phyloP scores from a whole-genome alignment of 2,888 invertebrate genomes.

The Celastrina argiolus region DNA sequence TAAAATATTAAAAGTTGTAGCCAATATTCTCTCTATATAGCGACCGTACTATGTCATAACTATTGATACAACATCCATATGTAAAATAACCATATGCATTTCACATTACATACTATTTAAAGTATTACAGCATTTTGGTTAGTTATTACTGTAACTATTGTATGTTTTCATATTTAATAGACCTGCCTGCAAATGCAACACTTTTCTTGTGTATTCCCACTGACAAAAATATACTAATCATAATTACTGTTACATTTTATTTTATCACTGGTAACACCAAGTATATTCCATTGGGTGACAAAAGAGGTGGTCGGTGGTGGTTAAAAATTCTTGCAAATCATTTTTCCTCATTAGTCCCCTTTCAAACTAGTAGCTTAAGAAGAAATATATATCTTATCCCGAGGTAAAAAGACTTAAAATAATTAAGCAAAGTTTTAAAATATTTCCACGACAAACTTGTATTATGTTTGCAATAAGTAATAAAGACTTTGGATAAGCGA shows the following conservation, averaged over 20 bases:
- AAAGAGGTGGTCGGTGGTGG: conserved; percentile 16
- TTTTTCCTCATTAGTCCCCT: not conserved
- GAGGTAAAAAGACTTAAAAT: conserved; percentile 7
- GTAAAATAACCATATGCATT: not conserved
- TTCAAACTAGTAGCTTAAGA: not conserved
- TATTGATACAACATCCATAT: not conserved
- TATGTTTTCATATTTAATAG: not conserved
- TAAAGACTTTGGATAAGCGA: conserved; percentile 18
- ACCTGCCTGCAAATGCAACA: not conserved
- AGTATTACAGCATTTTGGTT: not conserved
- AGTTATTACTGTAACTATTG: not conserved
- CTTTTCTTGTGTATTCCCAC: not conserved
- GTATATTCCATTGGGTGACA: conserved; percentile 15
- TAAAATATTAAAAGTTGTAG: too few species aligned
- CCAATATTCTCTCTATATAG: too few species aligned
- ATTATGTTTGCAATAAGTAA: conserved; percentile 19
- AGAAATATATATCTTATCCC: conserved; percentile 3
- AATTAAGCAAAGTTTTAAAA: conserved; percentile 3
- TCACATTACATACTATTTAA: not conserved
- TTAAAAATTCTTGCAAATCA: not conserved
- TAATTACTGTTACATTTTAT: conserved; percentile 22
- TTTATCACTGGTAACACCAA: conserved; percentile 29
- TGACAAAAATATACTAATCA: not conserved
- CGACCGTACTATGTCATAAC: not conserved
- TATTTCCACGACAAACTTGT: conserved; percentile 14